These are phyloP conservation scores for Phenganax stokvisi DNA, from an alignment of 92 coral and sea anemone species.

Conservation along the genomic window DNA sequence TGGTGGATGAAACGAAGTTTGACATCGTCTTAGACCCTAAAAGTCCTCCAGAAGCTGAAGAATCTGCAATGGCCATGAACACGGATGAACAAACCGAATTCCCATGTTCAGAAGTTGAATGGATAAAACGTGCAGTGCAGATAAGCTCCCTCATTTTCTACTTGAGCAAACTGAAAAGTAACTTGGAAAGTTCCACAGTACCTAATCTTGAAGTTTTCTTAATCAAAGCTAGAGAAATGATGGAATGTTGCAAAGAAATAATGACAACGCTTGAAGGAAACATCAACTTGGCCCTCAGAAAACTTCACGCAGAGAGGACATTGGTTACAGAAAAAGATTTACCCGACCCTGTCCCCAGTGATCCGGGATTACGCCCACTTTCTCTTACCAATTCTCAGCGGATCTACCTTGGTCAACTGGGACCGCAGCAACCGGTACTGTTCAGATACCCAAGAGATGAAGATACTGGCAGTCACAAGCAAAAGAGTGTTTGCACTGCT, in stretches of 20 bases:
- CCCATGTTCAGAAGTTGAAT: neutral
- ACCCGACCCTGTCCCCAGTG: slow-evolving; percentile 23
- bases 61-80: too few species aligned
- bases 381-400: neutral
- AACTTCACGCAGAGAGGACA: neutral
- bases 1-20: too few species aligned
- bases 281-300: neutral
- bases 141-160: neutral
- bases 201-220: neutral
- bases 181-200: neutral
- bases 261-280: neutral
- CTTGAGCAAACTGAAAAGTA: neutral
- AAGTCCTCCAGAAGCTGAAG: too few species aligned
- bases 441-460: neutral
- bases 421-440: neutral
- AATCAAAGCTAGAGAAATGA: neutral
- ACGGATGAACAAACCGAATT: too few species aligned
- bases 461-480: neutral
- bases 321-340: neutral
- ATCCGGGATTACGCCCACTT: slow-evolving; percentile 16
- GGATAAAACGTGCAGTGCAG: neutral
- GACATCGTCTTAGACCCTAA: too few species aligned
- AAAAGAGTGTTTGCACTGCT: neutral
- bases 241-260: neutral
- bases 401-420: neutral